Base-by-base conservation (phyloP, 1,140 invertebrate genomes). In the Drosophila lowei region DNA sequence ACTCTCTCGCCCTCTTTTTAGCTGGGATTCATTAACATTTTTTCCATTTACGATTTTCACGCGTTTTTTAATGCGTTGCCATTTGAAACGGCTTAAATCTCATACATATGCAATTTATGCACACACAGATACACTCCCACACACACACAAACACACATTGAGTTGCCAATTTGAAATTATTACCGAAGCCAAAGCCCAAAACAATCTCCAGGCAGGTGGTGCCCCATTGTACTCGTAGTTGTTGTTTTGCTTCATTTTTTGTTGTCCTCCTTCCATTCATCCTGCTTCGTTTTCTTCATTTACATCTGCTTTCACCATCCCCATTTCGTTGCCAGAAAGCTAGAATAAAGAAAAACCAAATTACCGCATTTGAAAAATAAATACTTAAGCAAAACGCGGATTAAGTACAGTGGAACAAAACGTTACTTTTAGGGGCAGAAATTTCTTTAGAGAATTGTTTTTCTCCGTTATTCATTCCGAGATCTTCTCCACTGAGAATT, bases 71-170 rank as follows among this genome's bases (percentile, higher is more conserved):
- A 88, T 79, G 77, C 68, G 59, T 8, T 60, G 60, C 55, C 73
- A 64, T 65, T 78, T 76, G 60, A 64, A 65, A 75, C 71, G 75
- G 70, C 75, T 85, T 85, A 89, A 89, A 81, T 85, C 85, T 89
- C 85, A 84, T 79, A 79, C 85, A 89, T 89, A 89, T 89, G 85
- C 85, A 83, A 88, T 83, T 83, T 83, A 80, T 59, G 65, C 71
- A 72, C 63, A 63, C 63, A 60, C 61, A 41, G 38, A 55, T 49
- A 42, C 62, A 55, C 61, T 47, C 44, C 9, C 55, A 47, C 56
- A 60, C 50, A 41, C 58, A 50, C 41, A 18, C 66, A 58, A 53
- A 68, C 25, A 41, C 43, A 38, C 25, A 53, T 73, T 43, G 52
- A 49, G 57, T 71, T 89, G 76, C 83, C 83, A 88, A 88, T 88